Base-by-base conservation (phyloP, 2,797 vertebrate species). In the Mus spretus region DNA sequence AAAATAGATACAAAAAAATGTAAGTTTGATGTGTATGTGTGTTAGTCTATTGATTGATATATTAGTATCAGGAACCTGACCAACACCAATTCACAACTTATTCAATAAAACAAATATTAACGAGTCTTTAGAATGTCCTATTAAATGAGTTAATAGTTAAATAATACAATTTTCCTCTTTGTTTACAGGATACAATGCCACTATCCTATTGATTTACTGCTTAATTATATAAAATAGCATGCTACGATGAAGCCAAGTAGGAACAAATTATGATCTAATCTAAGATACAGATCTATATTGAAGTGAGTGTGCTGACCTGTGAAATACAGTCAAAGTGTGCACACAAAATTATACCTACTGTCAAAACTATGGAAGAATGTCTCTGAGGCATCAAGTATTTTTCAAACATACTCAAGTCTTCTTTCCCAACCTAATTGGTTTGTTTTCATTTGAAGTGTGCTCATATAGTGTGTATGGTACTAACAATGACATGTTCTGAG, bases 251-350 rank as follows among this genome's bases (percentile, higher is more conserved):
- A 97, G 80, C 93, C 94, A 94, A 93, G 78, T 63, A 94, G 78
- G 96, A 97, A 96, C 84, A 94, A 98, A 97, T 97, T 96, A 96
- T 97, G 88, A 93, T 94, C 72, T 87, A 90, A 92, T 96, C 87
- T 95, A 90, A 93, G 26, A 92, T 97, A 75, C 57, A 96, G 91
- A 96, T 96, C 81, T 96, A 72, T 96, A 93, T 78, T 94, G 53
- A 20, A 96, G 8, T 90, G 65, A 96, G 89, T 89, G 26, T 80
- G 26, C 89, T 98, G 95, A 96, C 74, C 94, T 92, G 89, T 97
- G 94, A 98, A 98, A 96, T 94, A 88, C 77, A 90, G 55, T 70
- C 65, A 86, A 65, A 74, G 12, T 87, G 10, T 77, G 79, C 77
- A 89, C 82, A 79, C 24, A 89, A 93, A 97, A 79, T 95, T 59